Evolutionary conservation across 2,888 invertebrate species (phyloP).

Genomic region (Hypsopygia costalis): DNA sequence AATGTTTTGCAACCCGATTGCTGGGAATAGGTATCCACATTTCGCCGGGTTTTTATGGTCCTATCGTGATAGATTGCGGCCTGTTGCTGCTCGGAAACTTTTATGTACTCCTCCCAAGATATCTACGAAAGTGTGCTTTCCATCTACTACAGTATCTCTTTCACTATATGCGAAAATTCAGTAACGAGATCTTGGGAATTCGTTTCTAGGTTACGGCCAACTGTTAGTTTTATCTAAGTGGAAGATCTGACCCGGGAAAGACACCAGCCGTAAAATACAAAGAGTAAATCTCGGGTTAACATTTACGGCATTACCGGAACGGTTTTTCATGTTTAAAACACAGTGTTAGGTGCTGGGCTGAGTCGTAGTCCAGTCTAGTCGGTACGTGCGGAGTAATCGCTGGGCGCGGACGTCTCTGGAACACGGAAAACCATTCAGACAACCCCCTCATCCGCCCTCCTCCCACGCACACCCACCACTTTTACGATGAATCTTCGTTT

Average conservation of each 20-base stretch:
- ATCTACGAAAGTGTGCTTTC: no score
- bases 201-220: not conserved
- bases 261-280: constrained; percentile 29
- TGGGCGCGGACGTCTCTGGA: constrained; percentile 66
- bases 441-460: constrained; percentile 39
- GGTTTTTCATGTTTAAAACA: constrained; percentile 77
- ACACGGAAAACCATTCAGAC: constrained; percentile 80
- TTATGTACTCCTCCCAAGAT: no score
- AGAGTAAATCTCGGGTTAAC: constrained; percentile 53
- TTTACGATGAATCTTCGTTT: constrained; percentile 81
- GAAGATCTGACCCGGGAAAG: not conserved
- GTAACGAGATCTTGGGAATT: constrained; percentile 1
- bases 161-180: not conserved
- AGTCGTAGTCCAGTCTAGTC: constrained; percentile 46
- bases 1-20: not conserved
- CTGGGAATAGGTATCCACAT: not conserved
- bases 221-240: not conserved
- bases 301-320: constrained; percentile 73
- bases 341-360: constrained; percentile 64
- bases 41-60: constrained; percentile 6
- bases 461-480: constrained; percentile 59
- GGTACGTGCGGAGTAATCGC: constrained; percentile 73
- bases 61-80: constrained; percentile 1
- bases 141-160: no score
- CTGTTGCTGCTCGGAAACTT: not conserved